Evolutionary conservation across 2,797 vertebrate species (phyloP), one percentile per base, ranked within the genome.

Genomic region (Ispidina lecontei): DNA sequence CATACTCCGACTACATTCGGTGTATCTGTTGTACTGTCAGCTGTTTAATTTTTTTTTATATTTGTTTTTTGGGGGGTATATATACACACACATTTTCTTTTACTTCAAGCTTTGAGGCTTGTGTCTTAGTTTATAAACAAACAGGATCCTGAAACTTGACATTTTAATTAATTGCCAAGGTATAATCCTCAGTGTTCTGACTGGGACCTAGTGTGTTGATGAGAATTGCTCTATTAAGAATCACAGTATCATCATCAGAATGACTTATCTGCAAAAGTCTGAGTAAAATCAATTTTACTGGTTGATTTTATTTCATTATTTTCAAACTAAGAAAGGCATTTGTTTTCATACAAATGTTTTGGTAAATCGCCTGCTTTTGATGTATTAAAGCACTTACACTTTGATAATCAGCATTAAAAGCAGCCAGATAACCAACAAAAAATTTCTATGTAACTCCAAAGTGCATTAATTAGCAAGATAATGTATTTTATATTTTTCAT

Each of bases 111-210:
- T 87, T 72, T 84, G 17, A 31, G 72, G 63, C 20, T 81, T 56
- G 35, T 78, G 26, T n/a, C 58, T 94, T 63, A 79, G 72, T 95
- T 89, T 89, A 87, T 87, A 91, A 90, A 93, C 84, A 90, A 94
- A 82, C n/a, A 73, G 47, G 64, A 86, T 77, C 60, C 31, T 67
- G n/a, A 63, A 70, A 76, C 54, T 39, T 76, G 68, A 65, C 21
- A 52, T 94, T 84, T 94, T 82, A 51, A 26, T 63, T 73, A n/a
- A 68, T 20, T 73, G 49, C 25, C 67, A 84, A 49, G 25, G 19
- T 33, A 56, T 70, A 75, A 71, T 77, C 37, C 12, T 67, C 56
- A 84, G 31, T 49, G 68, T 14, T 73, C 71, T 70, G n/a, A 12
- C 26, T 72, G 33, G 15, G 52, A 71, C 58, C 54, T 26, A 35